Percentiles rank a stretch among this genome's conserved stretches.
These are phyloP conservation scores for Cliona cf. orientalis DNA, from an alignment of 37 sponge, comb jelly and placozoan genomes.

Conservation along the genomic window DNA sequence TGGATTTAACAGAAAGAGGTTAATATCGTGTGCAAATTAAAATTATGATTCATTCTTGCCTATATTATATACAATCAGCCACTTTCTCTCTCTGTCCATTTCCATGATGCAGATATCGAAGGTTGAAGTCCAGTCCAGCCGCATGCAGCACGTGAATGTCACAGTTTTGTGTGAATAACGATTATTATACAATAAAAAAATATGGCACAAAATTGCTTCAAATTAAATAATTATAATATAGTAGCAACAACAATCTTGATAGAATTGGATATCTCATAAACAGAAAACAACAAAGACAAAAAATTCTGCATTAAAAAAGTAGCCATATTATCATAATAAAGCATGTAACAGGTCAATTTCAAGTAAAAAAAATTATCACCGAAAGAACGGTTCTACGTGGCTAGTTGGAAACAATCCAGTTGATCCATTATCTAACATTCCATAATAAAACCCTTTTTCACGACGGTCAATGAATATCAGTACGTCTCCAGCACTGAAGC, in stretches of 20 bases:
- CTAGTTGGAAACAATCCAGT: slow-evolving; percentile 72
- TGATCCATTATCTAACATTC: slow-evolving; percentile 76
- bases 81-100: too few relatives aligned
- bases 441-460: slow-evolving; percentile 35
- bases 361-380: background rate
- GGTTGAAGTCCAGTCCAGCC: too few relatives aligned
- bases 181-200: background rate
- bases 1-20: slow-evolving; percentile 7
- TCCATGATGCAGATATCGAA: too few relatives aligned
- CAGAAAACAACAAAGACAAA: background rate
- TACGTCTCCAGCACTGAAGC: slow-evolving; percentile 58
- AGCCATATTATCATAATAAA: background rate
- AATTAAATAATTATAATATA: background rate
- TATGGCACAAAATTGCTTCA: background rate
- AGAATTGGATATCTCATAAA: too few relatives aligned
- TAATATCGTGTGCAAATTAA: background rate
- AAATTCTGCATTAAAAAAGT: background rate
- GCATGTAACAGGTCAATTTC: background rate
- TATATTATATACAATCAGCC: too few relatives aligned
- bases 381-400: slow-evolving; percentile 51
- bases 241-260: background rate
- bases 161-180: too few relatives aligned
- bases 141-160: too few relatives aligned
- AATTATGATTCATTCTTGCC: too few relatives aligned
- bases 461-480: slow-evolving; percentile 43